Conservation (phyloP, 92 coral and sea anemone species). For the Porites evermanni region DNA sequence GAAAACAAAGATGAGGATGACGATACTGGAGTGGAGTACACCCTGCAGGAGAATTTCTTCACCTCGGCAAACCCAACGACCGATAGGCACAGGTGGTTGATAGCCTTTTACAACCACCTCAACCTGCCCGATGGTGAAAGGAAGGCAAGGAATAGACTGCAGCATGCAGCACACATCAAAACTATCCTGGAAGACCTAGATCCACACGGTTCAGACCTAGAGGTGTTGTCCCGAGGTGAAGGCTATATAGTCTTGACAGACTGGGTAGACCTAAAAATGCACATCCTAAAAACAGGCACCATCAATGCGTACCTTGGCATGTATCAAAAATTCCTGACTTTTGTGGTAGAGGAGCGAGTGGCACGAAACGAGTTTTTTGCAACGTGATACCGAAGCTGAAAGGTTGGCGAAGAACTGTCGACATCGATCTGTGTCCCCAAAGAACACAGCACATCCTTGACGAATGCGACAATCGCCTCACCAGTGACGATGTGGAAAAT, state of each 20-base stretch:
- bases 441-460: no score
- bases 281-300: not conserved
- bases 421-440: not conserved
- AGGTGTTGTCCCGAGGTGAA: not conserved
- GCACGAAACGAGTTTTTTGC: not conserved
- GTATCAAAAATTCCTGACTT: constrained; percentile 4
- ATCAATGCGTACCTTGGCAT: not conserved
- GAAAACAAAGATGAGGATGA: no score
- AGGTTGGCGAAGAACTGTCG: constrained; percentile 20
- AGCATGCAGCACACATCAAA: constrained; percentile 7
- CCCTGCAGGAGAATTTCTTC: no score
- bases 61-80: not conserved
- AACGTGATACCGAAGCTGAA: not conserved
- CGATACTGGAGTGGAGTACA: no score
- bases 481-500: no score
- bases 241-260: constrained; percentile 18
- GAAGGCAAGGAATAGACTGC: not conserved
- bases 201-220: not conserved
- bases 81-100: constrained; percentile 18
- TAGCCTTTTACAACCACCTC: not conserved
- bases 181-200: constrained; percentile 13
- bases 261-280: constrained; percentile 6
- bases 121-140: not conserved
- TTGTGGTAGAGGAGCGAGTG: not conserved
- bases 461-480: no score